Base-by-base conservation (phyloP, 2,113 vertebrate genomes). In the Potamarius usumacintae region DNA sequence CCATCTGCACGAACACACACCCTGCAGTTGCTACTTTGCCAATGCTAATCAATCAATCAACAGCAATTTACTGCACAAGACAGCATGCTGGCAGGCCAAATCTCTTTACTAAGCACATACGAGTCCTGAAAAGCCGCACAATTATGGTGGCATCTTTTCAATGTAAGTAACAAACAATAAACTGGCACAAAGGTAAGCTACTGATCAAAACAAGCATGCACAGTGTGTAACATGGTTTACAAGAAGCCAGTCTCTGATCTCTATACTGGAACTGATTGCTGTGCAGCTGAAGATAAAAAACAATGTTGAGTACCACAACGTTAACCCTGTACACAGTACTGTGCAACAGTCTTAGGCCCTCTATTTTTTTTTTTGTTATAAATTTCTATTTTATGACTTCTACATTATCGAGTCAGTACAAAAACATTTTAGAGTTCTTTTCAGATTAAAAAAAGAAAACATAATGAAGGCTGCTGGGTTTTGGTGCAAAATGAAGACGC, bases 101-200 rank as follows among this genome's bases (percentile, higher is more conserved):
- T 80, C 30, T 88, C 71, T 83, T 63, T 42, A 67, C 57, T 84
- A 85, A 85, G n/a, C 5, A 82, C 34, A 77, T 34, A 77, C 18
- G 2, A 53, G 42, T 55, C n/a, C 60, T 8, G 22, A 71, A 72
- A 84, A 57, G n/a, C 80, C 7, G n/a, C 8, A 25, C 34, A 86
- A 81, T 90, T 83, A 86, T 63, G 77, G 55, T 48, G 62, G 72
- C 22, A 18, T 79, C 67, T 11, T 81, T 83, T 85, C 34, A 63
- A 79, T 67, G 76, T 69, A 86, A 86, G 83, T 76, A 82, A 86
- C 71, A 86, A 86, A 86, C 80, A 78, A 84, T 79, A 84, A 71
- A 22, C 63, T 86, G 85, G 85, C 63, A 84, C 76, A 76, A 53
- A 72, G 55, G 58, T 18, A 12, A 71, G 78, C 15, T 34, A 74